Percentiles rank a stretch among this genome's conserved stretches.
Conservation (phyloP, 2,888 invertebrate species). For the Cepaea hortensis region DNA sequence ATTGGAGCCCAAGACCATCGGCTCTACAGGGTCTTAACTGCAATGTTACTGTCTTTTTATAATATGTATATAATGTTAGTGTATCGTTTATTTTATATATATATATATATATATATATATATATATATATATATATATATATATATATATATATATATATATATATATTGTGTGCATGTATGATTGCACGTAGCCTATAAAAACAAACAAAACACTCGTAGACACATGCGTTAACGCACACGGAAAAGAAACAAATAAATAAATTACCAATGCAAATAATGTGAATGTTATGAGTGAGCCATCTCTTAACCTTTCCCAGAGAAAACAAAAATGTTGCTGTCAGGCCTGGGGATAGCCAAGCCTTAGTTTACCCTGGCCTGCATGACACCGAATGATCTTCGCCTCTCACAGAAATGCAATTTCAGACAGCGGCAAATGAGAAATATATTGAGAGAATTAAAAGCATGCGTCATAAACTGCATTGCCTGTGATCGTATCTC, state of each 20-base stretch:
- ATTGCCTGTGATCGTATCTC: slow-evolving; percentile 24
- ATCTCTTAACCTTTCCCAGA: slow-evolving; percentile 27
- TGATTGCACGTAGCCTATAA: background rate
- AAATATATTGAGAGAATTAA: slow-evolving; percentile 38
- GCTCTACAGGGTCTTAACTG: too few relatives aligned
- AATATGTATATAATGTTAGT: too few relatives aligned
- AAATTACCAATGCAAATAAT: slow-evolving; percentile 27
- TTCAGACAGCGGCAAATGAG: slow-evolving; percentile 35
- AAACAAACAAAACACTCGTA: background rate
- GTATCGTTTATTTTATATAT: too few relatives aligned
- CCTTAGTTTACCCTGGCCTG: background rate
- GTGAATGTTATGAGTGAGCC: slow-evolving; percentile 20
- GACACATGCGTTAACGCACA: background rate
- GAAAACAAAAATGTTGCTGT: slow-evolving; percentile 24
- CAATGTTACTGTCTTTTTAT: too few relatives aligned
- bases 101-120: too few relatives aligned
- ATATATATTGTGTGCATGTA: too few relatives aligned
- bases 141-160: too few relatives aligned
- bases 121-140: too few relatives aligned
- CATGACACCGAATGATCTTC: slow-evolving; percentile 29
- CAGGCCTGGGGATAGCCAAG: background rate
- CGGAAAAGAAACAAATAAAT: background rate
- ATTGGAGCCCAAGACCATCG: too few relatives aligned
- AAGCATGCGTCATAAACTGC: slow-evolving; percentile 30
- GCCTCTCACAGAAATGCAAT: slow-evolving; percentile 26